phyloP scores from a whole-genome alignment of 2,888 invertebrate species.

The Conomelus anceps region DNA sequence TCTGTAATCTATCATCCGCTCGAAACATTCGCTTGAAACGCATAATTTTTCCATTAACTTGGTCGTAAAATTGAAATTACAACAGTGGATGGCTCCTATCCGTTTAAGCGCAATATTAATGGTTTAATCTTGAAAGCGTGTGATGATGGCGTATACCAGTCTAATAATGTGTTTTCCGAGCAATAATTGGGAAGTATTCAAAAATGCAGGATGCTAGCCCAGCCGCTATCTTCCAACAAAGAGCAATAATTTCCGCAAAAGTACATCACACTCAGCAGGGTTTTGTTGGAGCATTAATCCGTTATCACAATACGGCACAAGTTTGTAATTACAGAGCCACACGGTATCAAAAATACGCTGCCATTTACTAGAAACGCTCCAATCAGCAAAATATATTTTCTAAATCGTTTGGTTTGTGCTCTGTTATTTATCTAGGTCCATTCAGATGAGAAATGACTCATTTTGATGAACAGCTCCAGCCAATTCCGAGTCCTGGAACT shows the following conservation, averaged over 20 bases:
- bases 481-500: background rate
- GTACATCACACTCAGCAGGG: background rate
- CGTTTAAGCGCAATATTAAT: conserved; percentile 8
- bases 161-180: background rate
- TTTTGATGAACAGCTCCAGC: background rate
- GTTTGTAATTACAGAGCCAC: background rate
- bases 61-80: background rate
- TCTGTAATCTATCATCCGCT: background rate
- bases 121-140: conserved; percentile 4
- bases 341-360: background rate
- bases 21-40: background rate
- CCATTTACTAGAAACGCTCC: background rate
- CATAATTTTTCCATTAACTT: conserved; percentile 11
- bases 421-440: background rate
- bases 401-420: background rate
- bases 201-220: background rate
- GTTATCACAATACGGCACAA: background rate
- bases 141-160: too few species aligned
- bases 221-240: background rate
- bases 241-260: background rate
- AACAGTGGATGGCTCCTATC: background rate
- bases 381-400: background rate
- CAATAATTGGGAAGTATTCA: background rate
- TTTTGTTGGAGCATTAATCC: background rate
- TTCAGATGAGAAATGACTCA: background rate